Conservation (phyloP, 2,888 invertebrate genomes). For the Eledona agricola region DNA sequence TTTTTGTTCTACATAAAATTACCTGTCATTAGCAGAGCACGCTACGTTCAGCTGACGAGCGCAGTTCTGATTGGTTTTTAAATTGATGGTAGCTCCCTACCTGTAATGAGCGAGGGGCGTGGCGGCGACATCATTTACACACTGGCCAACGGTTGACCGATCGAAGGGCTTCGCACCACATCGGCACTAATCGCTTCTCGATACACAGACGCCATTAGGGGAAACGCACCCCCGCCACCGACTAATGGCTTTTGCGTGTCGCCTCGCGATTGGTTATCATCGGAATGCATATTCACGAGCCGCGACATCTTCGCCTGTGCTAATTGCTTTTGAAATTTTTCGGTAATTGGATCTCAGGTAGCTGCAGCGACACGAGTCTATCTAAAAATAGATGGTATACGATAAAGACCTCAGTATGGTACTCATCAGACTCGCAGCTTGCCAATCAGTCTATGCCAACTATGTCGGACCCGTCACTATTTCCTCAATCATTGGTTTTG, state of each 20-base stretch:
- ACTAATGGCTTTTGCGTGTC: too few species aligned
- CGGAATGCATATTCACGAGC: too few species aligned
- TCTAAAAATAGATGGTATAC: conserved; percentile 41
- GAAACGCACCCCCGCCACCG: conserved; percentile 52
- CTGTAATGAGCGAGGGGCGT: conserved; percentile 62
- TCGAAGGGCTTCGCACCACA: conserved; percentile 49
- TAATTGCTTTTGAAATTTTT: too few species aligned
- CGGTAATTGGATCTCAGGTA: too few species aligned
- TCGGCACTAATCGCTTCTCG: conserved; percentile 59
- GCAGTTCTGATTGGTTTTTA: conserved; percentile 62
- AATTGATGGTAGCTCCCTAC: conserved; percentile 63
- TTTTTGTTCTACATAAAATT: conserved; percentile 59
- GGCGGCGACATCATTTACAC: conserved; percentile 62
- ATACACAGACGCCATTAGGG: conserved; percentile 53
- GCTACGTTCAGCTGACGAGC: conserved; percentile 58
- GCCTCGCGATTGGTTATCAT: too few species aligned
- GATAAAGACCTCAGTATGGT: conserved; percentile 61
- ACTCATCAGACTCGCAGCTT: conserved; percentile 61
- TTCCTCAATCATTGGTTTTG: conserved; percentile 52
- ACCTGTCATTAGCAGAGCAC: conserved; percentile 56
- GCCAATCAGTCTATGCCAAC: conserved; percentile 60
- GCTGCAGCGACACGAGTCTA: too few species aligned
- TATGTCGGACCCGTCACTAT: conserved; percentile 51
- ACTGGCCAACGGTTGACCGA: conserved; percentile 62
- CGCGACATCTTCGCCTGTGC: too few species aligned